Conservation (phyloP, 2,797 vertebrate genomes). For the Anolis apletophallus region DNA sequence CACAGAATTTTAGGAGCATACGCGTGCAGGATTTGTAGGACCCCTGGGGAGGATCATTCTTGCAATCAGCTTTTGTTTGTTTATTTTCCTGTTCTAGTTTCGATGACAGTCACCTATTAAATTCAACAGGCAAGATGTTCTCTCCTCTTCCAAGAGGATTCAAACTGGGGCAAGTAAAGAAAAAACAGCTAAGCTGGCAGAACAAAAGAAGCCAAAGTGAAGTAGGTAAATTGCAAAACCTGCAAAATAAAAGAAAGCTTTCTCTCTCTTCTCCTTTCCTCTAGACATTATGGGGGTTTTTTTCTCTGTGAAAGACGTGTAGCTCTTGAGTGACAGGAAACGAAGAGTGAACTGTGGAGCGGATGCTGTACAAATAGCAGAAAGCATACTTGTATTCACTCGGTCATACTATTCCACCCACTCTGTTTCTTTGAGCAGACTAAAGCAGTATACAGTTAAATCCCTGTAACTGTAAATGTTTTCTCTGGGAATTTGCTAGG, state of each 20-base stretch:
- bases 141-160: neutral
- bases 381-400: neutral
- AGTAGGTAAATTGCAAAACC: neutral
- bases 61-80: slow-evolving; percentile 33
- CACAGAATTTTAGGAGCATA: slow-evolving; percentile 22
- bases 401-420: neutral
- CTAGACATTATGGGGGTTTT: neutral
- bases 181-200: slow-evolving; percentile 6
- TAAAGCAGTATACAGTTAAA: neutral
- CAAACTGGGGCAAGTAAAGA: neutral
- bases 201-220: slow-evolving; percentile 1
- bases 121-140: slow-evolving; percentile 26
- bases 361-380: neutral
- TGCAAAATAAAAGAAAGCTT: neutral
- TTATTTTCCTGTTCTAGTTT: slow-evolving; percentile 20
- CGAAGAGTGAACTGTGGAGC: neutral
- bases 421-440: neutral
- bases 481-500: too few species aligned
- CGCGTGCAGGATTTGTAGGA: slow-evolving; percentile 13
- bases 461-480: too few species aligned
- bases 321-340: neutral
- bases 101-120: slow-evolving; percentile 20
- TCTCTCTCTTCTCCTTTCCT: neutral
- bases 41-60: slow-evolving; percentile 2
- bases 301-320: neutral